These are phyloP conservation scores for Pinna nobilis DNA, from an alignment of 1,140 invertebrate genomes.

Conservation along the genomic window DNA sequence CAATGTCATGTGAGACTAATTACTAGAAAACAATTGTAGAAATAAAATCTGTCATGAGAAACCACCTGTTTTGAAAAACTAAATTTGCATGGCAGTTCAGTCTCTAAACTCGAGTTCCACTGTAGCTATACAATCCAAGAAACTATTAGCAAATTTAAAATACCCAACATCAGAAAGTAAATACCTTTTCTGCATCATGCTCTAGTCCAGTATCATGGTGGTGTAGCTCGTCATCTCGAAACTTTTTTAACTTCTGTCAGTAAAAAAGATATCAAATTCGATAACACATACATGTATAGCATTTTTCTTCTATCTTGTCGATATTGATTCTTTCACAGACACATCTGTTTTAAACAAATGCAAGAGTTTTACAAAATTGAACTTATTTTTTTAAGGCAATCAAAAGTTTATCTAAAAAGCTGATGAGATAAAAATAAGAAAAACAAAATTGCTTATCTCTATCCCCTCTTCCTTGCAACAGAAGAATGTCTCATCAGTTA, in stretches of 20 bases:
- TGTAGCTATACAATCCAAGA: neutral
- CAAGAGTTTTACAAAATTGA: too few relatives aligned
- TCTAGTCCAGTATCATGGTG: constrained; percentile 97
- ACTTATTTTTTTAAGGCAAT: too few relatives aligned
- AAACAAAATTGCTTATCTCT: too few relatives aligned
- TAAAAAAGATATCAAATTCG: neutral
- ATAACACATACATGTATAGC: neutral
- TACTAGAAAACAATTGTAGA: neutral
- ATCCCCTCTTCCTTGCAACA: too few relatives aligned
- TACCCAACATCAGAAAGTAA: too few relatives aligned
- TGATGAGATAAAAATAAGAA: too few relatives aligned
- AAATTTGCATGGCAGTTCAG: neutral
- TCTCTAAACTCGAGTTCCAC: too few relatives aligned
- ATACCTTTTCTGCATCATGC: constrained; percentile 85
- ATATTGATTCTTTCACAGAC: too few relatives aligned
- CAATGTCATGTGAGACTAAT: too few relatives aligned
- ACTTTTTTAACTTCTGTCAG: constrained; percentile 85
- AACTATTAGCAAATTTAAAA: too few relatives aligned
- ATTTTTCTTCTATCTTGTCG: neutral
- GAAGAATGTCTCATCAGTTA: too few relatives aligned
- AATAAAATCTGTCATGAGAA: neutral
- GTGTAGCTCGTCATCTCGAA: constrained; percentile 98
- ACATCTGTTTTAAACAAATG: neutral
- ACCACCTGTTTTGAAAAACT: neutral
- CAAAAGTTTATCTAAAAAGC: too few relatives aligned